Base-by-base conservation (phyloP, 2,113 vertebrate species). In the Deroptyus accipitrinus region DNA sequence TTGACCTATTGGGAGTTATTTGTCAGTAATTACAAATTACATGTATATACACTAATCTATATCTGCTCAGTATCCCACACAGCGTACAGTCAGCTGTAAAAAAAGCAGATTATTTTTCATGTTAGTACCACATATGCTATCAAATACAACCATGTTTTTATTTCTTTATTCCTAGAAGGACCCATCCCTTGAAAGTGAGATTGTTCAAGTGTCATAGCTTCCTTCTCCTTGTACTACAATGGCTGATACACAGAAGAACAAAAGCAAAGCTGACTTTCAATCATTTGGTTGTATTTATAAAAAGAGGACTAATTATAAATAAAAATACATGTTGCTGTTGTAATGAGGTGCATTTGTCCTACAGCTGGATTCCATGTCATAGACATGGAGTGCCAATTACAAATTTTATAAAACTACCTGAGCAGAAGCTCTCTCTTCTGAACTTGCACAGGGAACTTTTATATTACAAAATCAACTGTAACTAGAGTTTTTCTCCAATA, bases 41-140 rank as follows among this genome's bases (percentile, higher is more conserved):
- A 94, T 35, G 78, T 89, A 13, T 10, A 75, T 37, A 11, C 62
- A 31, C 17, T 59, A 55, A 51, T 74, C 62, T 74, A 0, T 70
- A 74, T 19, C 42, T 92, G 20, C 64, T 72, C 33, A 35, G 30
- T 69, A 82, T 91, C 52, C 57, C 66, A 42, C 39, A 17, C 57
- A 64, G 13, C 2, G 4, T 77, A 67, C 49, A 55, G 31, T 37
- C 66, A 90, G 52, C 55, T 93, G n/a, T 33, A 68, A 57, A 75
- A 92, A 88, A 83, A 76, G 35, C 17, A 92, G 66, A 44, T 74
- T 54, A 64, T 90, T 95, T 82, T 86, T 94, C 63, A 81, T 52
- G 7, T 37, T 90, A n/a, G 23, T 59, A 61, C 23, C 35, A 67
- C 17, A 39, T 39, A 81, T 5, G 4, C 15, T 15, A 44, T 55